phyloP scores from a whole-genome alignment of 1,140 invertebrate species.

The Forficula auricularia region DNA sequence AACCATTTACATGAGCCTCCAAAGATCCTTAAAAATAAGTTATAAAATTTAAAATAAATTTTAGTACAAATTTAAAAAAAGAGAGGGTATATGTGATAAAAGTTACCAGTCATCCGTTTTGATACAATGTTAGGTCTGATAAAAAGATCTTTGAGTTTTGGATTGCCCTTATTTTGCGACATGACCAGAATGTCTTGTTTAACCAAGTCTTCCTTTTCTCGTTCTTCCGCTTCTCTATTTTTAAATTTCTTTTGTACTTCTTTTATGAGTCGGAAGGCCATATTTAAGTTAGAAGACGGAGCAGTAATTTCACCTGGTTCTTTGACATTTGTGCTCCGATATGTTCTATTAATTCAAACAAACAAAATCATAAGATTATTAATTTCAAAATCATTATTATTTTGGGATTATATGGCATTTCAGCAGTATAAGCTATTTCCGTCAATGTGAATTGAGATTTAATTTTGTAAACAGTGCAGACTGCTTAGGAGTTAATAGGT shows the following conservation, averaged over 20 bases:
- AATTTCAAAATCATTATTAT: constrained; percentile 5
- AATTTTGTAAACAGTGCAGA: too few relatives aligned
- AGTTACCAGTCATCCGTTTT: constrained; percentile 76
- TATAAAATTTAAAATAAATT: constrained; percentile 3
- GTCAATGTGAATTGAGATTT: too few relatives aligned
- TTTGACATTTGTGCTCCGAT: constrained; percentile 92
- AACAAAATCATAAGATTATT: constrained; percentile 3
- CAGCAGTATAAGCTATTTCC: too few relatives aligned
- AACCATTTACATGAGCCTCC: constrained; percentile 94
- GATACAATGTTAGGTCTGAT: constrained; percentile 97
- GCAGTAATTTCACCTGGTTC: constrained; percentile 91
- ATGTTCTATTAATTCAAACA: constrained; percentile 49
- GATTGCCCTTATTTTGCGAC: constrained; percentile 92
- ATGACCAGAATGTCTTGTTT: constrained; percentile 96
- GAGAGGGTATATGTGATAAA: background rate
- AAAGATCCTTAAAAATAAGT: constrained; percentile 34
- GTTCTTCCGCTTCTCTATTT: constrained; percentile 92
- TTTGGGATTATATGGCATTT: too few relatives aligned
- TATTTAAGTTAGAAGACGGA: constrained; percentile 89
- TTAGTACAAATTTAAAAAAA: constrained; percentile 1
- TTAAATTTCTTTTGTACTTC: constrained; percentile 99
- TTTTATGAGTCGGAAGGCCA: constrained; percentile 92
- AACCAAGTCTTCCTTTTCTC: constrained; percentile 94
- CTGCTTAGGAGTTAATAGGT: too few relatives aligned
- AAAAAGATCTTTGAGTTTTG: constrained; percentile 95